These are phyloP conservation scores for Aphidius colemani DNA, from an alignment of 2,888 invertebrate genomes.

Conservation along the genomic window DNA sequence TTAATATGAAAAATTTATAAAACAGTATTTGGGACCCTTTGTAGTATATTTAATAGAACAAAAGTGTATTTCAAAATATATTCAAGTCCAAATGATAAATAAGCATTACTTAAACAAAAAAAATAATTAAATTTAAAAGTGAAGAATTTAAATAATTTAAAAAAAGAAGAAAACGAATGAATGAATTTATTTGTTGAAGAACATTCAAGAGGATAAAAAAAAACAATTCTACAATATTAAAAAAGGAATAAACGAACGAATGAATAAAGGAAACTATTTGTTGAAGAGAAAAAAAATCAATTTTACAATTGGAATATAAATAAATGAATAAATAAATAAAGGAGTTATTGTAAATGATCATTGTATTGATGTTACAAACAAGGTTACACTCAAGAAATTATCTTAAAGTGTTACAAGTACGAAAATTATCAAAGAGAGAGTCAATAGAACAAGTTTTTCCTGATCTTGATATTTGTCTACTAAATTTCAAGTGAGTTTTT, in stretches of 20 bases:
- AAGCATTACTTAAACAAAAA: background rate
- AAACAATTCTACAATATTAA: no score
- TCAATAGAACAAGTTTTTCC: constrained; percentile 2
- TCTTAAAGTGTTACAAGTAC: constrained; percentile 25
- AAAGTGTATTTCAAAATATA: constrained; percentile 9
- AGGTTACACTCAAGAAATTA: constrained; percentile 19
- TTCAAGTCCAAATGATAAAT: constrained; percentile 3
- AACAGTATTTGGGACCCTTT: constrained; percentile 48
- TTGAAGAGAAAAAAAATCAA: constrained; percentile 5
- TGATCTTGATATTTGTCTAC: background rate
- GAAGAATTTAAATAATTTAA: constrained; percentile 13
- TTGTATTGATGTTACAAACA: constrained; percentile 21
- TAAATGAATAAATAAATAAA: background rate
- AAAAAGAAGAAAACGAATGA: no score
- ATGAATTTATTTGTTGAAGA: no score
- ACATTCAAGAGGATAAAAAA: no score
- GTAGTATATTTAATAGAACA: constrained; percentile 37
- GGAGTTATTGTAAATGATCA: background rate
- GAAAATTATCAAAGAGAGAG: constrained; percentile 7
- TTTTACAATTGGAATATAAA: constrained; percentile 16
- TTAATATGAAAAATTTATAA: constrained; percentile 23
- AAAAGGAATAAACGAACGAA: constrained; percentile 1
- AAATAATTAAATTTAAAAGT: background rate
- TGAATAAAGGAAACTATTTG: constrained; percentile 8
- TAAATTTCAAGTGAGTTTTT: background rate